Percentiles rank a stretch among this genome's conserved stretches.
Evolutionary conservation across 2,888 invertebrate genomes (phyloP).

Genomic region (Aradus depressus): DNA sequence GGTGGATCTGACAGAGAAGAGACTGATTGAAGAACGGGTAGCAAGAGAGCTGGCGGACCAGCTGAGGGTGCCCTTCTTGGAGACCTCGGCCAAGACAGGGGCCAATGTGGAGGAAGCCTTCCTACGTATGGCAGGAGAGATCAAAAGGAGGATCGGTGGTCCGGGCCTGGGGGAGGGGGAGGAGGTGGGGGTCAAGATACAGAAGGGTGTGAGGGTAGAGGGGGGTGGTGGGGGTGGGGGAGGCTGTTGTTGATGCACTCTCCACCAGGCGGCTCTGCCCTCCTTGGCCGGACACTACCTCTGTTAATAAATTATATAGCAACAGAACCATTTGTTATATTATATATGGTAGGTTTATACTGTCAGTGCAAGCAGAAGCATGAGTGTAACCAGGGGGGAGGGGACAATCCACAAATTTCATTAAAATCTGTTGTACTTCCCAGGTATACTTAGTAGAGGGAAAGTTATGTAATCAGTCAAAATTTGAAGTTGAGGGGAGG

Average conservation of each 20-base stretch:
- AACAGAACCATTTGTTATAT: too few relatives aligned
- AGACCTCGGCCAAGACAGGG: constrained; percentile 23
- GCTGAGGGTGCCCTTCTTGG: constrained; percentile 19
- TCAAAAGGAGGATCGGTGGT: constrained; percentile 18
- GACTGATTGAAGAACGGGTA: constrained; percentile 8
- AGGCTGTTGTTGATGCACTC: not conserved
- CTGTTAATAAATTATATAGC: too few relatives aligned
- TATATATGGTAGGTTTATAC: too few relatives aligned
- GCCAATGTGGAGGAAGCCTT: constrained; percentile 24
- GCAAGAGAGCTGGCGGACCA: constrained; percentile 12
- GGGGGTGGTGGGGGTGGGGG: not conserved
- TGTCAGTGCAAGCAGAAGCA: too few relatives aligned
- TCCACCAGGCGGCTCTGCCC: too few relatives aligned
- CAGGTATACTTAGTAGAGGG: too few relatives aligned
- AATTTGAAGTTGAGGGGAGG: too few relatives aligned
- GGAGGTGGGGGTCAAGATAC: constrained; percentile 2
- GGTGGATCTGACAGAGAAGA: constrained; percentile 15
- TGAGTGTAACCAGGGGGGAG: too few relatives aligned
- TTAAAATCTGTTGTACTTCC: too few relatives aligned
- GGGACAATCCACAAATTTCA: too few relatives aligned
- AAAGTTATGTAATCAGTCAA: too few relatives aligned
- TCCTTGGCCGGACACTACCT: too few relatives aligned
- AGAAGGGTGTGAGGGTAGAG: not conserved
- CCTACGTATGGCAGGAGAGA: constrained; percentile 21
- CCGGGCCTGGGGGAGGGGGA: constrained; percentile 1